phyloP scores from a whole-genome alignment of 2,113 vertebrate genomes.

The Colinus virginianus region DNA sequence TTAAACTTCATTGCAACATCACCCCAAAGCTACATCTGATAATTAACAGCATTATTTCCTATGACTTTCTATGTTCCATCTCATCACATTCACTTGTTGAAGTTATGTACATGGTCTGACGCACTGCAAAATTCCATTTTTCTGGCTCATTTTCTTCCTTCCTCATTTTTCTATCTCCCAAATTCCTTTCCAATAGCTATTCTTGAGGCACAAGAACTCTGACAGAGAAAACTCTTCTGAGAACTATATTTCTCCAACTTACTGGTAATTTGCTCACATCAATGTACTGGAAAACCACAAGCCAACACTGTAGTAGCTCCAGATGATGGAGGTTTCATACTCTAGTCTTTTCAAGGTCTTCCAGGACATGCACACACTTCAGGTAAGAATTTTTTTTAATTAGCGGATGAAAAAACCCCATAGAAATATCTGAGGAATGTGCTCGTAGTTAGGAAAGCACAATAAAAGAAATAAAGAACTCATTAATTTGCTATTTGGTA shows the following conservation, averaged over 20 bases:
- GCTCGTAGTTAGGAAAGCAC: background rate
- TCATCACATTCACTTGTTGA: background rate
- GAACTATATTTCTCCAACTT: background rate
- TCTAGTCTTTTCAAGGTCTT: background rate
- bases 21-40: background rate
- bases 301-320: background rate
- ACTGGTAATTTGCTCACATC: background rate
- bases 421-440: background rate
- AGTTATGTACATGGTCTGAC: background rate
- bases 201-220: background rate
- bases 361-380: background rate
- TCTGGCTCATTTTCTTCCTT: background rate
- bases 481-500: background rate
- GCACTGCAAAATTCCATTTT: background rate
- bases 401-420: background rate
- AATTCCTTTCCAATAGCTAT: background rate
- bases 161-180: background rate
- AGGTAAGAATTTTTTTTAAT: background rate
- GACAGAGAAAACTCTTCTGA: background rate
- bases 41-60: background rate
- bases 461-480: background rate
- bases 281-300: background rate
- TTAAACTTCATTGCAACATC: background rate
- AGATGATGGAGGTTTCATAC: background rate
- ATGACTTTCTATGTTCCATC: fast-evolving